Evolutionary conservation across 2,113 vertebrate species (phyloP), one percentile per base, ranked within the genome.

Genomic region (Deroptyus accipitrinus): DNA sequence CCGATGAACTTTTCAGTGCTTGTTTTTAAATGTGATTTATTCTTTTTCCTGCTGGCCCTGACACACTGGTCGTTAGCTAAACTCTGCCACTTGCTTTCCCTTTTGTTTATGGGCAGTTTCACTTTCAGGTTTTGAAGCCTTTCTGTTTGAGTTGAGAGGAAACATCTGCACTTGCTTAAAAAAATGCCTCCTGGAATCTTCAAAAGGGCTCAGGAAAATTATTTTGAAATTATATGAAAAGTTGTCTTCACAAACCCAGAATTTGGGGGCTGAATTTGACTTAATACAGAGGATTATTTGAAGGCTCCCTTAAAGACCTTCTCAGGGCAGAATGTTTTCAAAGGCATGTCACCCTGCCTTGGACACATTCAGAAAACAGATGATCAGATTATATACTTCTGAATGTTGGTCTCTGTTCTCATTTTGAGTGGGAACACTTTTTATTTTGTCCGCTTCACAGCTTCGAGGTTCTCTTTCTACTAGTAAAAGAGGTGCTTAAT

Each of bases 391-490:
- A 94, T 96, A 96, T 95, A 98, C 96, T 97, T 96, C 57, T 98
- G 90, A 96, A 94, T 97, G 97, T 96, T 98, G 90, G 96, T 97
- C 96, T 96, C 92, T 61, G 4, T 97, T 98, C 97, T 98, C 97
- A 97, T 96, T 97, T 97, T 98, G 97, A 97, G 90, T 97, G 97
- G 96, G 97, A 97, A 92, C 93, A 79, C 75, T 94, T 94, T 98
- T 96, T 97, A 97, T 98, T 98, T 98, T 98, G 96, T 98, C 96
- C 37, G 86, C 93, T 97, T 96, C 96, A 96, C 96, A 97, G 97
- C 97, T 98, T 98, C 96, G 97, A 98, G 97, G 97, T 98, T 98
- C 97, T 98, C 91, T 91, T 97, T 95, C 97, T 97, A 96, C 91
- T 97, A 96, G 96, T 85, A 97, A 83, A 96, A 88, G 94, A 95